Percentiles rank a stretch among this genome's conserved stretches.
phyloP scores from a whole-genome alignment of 1,140 invertebrate genomes.

The Micrasema longulum region DNA sequence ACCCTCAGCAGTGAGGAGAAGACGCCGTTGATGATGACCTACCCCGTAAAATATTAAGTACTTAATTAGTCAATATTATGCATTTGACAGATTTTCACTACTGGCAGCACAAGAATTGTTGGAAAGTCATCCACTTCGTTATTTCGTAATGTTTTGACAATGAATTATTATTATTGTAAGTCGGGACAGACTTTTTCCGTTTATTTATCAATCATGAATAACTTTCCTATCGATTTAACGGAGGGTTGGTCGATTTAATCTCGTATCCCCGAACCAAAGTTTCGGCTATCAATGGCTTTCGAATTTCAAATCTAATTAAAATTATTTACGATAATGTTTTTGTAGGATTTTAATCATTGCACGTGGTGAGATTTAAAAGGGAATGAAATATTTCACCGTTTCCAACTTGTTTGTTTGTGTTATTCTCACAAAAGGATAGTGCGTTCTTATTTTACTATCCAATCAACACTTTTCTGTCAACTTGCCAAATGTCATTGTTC shows the following conservation, averaged over 20 bases:
- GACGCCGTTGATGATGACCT: too few relatives aligned
- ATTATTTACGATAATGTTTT: constrained; percentile 7
- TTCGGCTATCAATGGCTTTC: too few relatives aligned
- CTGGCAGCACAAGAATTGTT: too few relatives aligned
- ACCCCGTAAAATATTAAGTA: too few relatives aligned
- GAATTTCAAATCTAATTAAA: not conserved
- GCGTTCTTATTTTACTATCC: constrained; percentile 36
- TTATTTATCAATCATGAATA: not conserved
- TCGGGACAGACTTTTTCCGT: not conserved
- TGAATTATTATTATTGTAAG: constrained; percentile 8
- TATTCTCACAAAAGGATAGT: constrained; percentile 6
- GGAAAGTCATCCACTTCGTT: too few relatives aligned
- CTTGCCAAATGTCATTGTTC: constrained; percentile 48
- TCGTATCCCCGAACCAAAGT: too few relatives aligned
- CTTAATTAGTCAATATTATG: not conserved
- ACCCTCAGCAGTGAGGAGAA: too few relatives aligned
- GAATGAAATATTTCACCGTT: not conserved
- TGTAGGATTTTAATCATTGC: not conserved
- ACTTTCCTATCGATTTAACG: too few relatives aligned
- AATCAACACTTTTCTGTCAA: constrained; percentile 38
- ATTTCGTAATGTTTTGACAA: constrained; percentile 8
- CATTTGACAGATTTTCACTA: not conserved
- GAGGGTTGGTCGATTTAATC: too few relatives aligned
- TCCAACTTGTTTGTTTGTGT: constrained; percentile 6
- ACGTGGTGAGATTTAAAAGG: not conserved